A percentile compares a stretch with the other conserved stretches of the same genome.
Evolutionary conservation across 35 echinoderm and acorn worm species (phyloP).

Genomic region (Lytechinus pictus): DNA sequence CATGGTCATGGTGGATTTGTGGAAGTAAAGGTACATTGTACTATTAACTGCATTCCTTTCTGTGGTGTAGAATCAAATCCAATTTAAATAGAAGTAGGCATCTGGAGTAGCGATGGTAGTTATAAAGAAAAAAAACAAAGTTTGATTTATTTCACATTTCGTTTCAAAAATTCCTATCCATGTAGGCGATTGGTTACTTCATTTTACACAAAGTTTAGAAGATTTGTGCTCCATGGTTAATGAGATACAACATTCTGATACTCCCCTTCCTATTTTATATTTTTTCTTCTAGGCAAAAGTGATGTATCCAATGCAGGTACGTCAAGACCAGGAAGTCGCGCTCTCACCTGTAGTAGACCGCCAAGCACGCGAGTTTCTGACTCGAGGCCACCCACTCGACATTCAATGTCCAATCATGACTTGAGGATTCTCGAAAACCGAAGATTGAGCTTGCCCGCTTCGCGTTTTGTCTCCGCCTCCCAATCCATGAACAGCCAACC

Average conservation of each 20-base stretch:
- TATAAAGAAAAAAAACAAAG: no score
- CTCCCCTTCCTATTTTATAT: not conserved
- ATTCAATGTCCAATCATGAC: constrained; percentile 13
- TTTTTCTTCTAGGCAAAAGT: not conserved
- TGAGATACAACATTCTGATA: not conserved
- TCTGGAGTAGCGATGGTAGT: no score
- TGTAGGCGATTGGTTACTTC: no score
- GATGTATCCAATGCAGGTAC: not conserved
- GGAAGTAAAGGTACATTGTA: no score
- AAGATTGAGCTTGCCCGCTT: constrained; percentile 6
- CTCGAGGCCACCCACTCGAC: constrained; percentile 23
- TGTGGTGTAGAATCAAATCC: no score
- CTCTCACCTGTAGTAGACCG: not conserved
- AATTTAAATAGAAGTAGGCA: no score
- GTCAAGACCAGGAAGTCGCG: not conserved
- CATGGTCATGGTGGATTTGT: no score
- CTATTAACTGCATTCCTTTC: no score
- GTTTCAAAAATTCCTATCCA: no score
- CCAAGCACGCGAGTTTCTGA: constrained; percentile 17
- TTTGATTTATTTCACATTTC: no score
- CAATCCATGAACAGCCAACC: not conserved
- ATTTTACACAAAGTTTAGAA: not conserved
- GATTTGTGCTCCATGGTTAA: not conserved
- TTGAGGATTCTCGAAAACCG: constrained; percentile 44
- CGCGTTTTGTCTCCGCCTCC: constrained; percentile 22